A percentile compares a stretch with the other conserved stretches of the same genome.
Evolutionary conservation across 2,797 vertebrate genomes (phyloP).

Genomic region (Petrocephalus sullivani): DNA sequence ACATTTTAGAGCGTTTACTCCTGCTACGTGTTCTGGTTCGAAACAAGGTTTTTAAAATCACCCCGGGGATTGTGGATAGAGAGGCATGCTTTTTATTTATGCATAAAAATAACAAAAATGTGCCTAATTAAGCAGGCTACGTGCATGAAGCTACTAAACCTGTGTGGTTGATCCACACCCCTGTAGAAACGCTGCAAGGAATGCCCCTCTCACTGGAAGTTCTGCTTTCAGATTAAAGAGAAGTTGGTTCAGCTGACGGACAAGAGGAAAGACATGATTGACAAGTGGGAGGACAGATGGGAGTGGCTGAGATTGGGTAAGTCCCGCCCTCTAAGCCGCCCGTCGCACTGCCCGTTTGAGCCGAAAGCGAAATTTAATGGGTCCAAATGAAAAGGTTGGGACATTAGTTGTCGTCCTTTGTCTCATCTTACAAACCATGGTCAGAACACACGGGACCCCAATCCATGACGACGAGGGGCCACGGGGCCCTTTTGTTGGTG

Average conservation of each 20-base stretch:
- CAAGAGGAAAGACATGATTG: constrained; percentile 98
- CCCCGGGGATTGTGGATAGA: not conserved
- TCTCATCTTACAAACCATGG: not conserved
- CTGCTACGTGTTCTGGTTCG: not conserved
- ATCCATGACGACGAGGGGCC: not conserved
- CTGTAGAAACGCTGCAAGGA: not conserved
- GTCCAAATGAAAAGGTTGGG: not conserved
- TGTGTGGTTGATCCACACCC: not conserved
- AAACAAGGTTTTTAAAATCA: not conserved
- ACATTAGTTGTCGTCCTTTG: not conserved
- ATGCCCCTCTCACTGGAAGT: not conserved
- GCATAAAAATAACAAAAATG: not conserved
- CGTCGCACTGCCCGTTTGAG: not conserved
- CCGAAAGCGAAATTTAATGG: not conserved
- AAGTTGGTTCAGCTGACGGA: constrained; percentile 89
- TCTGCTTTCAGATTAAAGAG: constrained; percentile 78
- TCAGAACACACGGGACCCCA: not conserved
- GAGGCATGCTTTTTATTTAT: not conserved
- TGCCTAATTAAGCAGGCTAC: not conserved
- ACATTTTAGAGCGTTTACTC: not conserved
- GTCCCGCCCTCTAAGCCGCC: constrained; percentile 29
- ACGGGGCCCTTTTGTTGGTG: not conserved
- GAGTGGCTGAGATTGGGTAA: constrained; percentile 97
- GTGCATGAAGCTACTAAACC: not conserved
- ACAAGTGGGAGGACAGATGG: constrained; percentile 97